Conservation (phyloP, 2,888 invertebrate species). For the Eristalis arbustorum region DNA sequence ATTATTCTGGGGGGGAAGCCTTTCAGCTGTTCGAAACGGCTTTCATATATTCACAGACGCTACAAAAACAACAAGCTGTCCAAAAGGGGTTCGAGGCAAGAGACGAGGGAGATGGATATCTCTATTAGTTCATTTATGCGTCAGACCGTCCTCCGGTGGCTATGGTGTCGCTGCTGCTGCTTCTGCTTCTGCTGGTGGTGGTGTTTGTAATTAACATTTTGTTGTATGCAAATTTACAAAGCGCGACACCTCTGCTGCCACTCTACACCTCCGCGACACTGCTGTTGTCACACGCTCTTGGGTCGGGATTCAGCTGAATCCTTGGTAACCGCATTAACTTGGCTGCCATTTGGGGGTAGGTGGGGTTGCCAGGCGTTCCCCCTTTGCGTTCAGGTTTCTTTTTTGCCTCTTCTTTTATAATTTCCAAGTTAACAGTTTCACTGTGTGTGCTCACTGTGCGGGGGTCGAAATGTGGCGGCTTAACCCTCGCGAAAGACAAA, state of each 20-base stretch:
- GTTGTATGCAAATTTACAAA: constrained; percentile 62
- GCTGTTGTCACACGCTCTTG: constrained; percentile 7
- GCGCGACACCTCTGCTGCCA: constrained; percentile 48
- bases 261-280: constrained; percentile 7
- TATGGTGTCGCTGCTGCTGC: not conserved
- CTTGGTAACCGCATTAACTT: constrained; percentile 58
- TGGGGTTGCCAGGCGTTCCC: constrained; percentile 16
- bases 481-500: constrained; percentile 49
- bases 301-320: constrained; percentile 29
- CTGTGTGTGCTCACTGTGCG: not conserved
- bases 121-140: too few species aligned
- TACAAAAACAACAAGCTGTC: too few species aligned
- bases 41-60: too few species aligned
- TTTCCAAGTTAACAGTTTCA: constrained; percentile 56
- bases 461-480: constrained; percentile 23
- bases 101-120: too few species aligned
- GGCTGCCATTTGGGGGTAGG: not conserved
- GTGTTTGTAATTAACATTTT: constrained; percentile 64
- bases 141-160: constrained; percentile 13
- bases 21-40: too few species aligned
- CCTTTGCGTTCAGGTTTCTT: not conserved
- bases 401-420: constrained; percentile 12
- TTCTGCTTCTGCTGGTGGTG: not conserved
- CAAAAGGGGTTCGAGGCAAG: too few species aligned
- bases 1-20: too few species aligned